Conservation (phyloP, 2,797 vertebrate genomes). For the Gambelia wislizenii region DNA sequence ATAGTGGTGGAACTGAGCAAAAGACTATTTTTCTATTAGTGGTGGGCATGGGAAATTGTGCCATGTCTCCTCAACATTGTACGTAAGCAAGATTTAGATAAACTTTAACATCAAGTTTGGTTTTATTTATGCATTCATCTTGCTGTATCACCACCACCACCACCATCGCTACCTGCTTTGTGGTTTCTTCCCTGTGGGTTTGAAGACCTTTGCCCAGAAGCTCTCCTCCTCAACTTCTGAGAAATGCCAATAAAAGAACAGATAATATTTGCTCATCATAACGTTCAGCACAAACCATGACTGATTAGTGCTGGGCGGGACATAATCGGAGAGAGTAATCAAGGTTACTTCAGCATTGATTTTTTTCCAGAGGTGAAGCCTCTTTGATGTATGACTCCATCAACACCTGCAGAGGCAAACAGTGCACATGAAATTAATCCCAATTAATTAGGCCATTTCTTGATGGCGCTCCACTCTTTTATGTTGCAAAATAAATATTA, state of each 20-base stretch:
- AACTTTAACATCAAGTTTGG: too few relatives aligned
- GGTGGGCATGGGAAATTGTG: too few relatives aligned
- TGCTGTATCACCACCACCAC: constrained; percentile 18
- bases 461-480: constrained; percentile 68
- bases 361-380: constrained; percentile 76
- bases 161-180: background rate
- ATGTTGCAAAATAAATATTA: constrained; percentile 80
- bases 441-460: constrained; percentile 80
- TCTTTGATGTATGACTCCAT: constrained; percentile 81
- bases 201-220: constrained; percentile 58
- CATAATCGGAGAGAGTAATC: constrained; percentile 78
- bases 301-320: constrained; percentile 80
- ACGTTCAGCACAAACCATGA: constrained; percentile 77
- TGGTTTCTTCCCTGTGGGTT: constrained; percentile 47
- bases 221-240: constrained; percentile 69
- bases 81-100: background rate
- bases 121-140: constrained; percentile 47
- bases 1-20: too few relatives aligned
- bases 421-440: constrained; percentile 82
- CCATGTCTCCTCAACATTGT: too few relatives aligned
- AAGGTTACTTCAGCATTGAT: constrained; percentile 81
- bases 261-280: constrained; percentile 80
- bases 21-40: too few relatives aligned
- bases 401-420: constrained; percentile 78
- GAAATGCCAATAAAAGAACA: constrained; percentile 76